Evolutionary conservation across 2,797 vertebrate species (phyloP).

Genomic region (Eutrigla gurnardus): DNA sequence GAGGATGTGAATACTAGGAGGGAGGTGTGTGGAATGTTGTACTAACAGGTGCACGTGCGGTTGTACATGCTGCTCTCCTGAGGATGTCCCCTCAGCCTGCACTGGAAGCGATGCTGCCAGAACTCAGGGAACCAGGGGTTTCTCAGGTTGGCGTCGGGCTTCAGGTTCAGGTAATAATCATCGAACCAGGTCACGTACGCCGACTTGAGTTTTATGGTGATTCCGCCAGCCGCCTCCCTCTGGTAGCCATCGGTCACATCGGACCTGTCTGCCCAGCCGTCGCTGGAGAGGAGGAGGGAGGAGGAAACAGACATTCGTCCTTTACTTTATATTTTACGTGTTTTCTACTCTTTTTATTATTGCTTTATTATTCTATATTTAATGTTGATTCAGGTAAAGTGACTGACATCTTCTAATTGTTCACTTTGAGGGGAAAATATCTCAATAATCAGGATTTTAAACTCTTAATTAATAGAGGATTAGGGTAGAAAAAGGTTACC

Average conservation of each 20-base stretch:
- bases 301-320: neutral
- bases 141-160: slow-evolving; percentile 91
- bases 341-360: neutral
- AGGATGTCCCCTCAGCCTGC: slow-evolving; percentile 89
- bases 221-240: slow-evolving; percentile 94
- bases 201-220: slow-evolving; percentile 98
- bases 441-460: neutral
- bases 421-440: neutral
- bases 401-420: neutral
- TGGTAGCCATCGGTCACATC: slow-evolving; percentile 97
- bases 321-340: neutral
- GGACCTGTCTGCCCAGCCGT: slow-evolving; percentile 98
- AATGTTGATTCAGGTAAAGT: neutral
- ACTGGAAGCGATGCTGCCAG: slow-evolving; percentile 99
- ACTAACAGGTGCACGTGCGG: slow-evolving; percentile 95
- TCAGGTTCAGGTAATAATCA: slow-evolving; percentile 95
- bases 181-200: slow-evolving; percentile 98
- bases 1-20: neutral
- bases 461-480: neutral
- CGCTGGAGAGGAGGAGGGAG: slow-evolving; percentile 79
- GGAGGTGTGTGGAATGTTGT: neutral
- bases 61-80: slow-evolving; percentile 93
- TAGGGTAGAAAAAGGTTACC: neutral
- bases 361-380: neutral
- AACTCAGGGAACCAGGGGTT: slow-evolving; percentile 99